A percentile compares a stretch with the other conserved stretches of the same genome.
Evolutionary conservation across 2,888 invertebrate genomes (phyloP).

Genomic region (Epicampocera succincta): DNA sequence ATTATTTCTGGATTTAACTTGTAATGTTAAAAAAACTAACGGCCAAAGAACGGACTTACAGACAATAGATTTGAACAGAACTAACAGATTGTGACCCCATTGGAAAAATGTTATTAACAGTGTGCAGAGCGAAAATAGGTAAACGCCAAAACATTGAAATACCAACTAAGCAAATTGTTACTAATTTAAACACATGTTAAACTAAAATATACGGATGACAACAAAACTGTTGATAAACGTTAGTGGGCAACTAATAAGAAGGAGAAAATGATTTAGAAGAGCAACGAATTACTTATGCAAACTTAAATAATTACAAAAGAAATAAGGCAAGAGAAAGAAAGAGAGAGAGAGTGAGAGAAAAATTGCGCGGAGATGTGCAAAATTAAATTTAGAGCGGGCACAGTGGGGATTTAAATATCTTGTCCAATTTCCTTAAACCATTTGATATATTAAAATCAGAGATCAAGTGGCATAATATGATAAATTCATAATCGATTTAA

Average conservation of each 20-base stretch:
- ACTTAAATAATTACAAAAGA: too few relatives aligned
- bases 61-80: constrained; percentile 4
- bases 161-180: constrained; percentile 17
- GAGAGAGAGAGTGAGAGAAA: too few relatives aligned
- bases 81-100: constrained; percentile 21
- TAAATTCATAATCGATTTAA: too few relatives aligned
- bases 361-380: too few relatives aligned
- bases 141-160: not conserved
- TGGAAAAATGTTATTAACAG: constrained; percentile 42
- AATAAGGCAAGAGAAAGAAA: too few relatives aligned
- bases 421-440: too few relatives aligned
- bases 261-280: not conserved
- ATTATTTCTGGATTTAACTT: not conserved
- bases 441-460: too few relatives aligned
- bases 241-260: constrained; percentile 24
- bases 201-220: constrained; percentile 47
- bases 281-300: too few relatives aligned
- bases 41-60: not conserved
- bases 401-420: too few relatives aligned
- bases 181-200: constrained; percentile 41
- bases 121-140: not conserved
- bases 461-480: too few relatives aligned
- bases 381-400: too few relatives aligned
- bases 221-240: constrained; percentile 41
- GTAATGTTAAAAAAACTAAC: constrained; percentile 29